A percentile compares a stretch with the other conserved stretches of the same genome.
Conservation (phyloP, 2,888 invertebrate genomes). For the Ophion ellenae region DNA sequence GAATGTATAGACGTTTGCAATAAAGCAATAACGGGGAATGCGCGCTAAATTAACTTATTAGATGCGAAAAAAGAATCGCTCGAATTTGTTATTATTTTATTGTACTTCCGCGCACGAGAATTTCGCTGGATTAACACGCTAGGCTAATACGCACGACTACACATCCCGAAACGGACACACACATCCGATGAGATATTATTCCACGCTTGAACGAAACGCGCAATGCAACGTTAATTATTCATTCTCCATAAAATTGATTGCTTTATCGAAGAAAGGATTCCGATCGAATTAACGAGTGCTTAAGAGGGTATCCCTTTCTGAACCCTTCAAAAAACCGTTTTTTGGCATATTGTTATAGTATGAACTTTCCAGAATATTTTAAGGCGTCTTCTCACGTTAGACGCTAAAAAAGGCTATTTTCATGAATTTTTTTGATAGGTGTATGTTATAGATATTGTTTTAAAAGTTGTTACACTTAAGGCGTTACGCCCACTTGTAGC, state of each 20-base stretch:
- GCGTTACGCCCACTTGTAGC: too few relatives aligned
- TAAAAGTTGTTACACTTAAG: too few relatives aligned
- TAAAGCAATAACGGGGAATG: neutral
- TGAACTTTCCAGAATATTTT: too few relatives aligned
- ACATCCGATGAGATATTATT: neutral
- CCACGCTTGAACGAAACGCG: neutral
- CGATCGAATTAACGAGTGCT: too few relatives aligned
- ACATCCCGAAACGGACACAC: conserved; percentile 28
- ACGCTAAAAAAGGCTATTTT: too few relatives aligned
- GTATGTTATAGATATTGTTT: too few relatives aligned
- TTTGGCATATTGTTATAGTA: too few relatives aligned
- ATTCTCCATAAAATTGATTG: neutral
- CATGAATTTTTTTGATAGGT: too few relatives aligned
- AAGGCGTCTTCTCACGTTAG: too few relatives aligned
- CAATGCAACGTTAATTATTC: conserved; percentile 11
- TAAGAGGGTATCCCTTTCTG: too few relatives aligned
- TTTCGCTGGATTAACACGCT: neutral
- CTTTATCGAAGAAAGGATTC: neutral
- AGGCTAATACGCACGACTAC: conserved; percentile 16
- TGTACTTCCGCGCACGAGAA: neutral
- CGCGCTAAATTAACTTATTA: conserved; percentile 32
- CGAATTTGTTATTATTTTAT: conserved; percentile 28
- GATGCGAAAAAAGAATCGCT: conserved; percentile 1
- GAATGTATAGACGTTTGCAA: neutral
- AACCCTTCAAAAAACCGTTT: too few relatives aligned